Percentiles rank a stretch among this genome's conserved stretches.
phyloP scores from a whole-genome alignment of 2,113 vertebrate genomes.

The Notarius quadriscutis region DNA sequence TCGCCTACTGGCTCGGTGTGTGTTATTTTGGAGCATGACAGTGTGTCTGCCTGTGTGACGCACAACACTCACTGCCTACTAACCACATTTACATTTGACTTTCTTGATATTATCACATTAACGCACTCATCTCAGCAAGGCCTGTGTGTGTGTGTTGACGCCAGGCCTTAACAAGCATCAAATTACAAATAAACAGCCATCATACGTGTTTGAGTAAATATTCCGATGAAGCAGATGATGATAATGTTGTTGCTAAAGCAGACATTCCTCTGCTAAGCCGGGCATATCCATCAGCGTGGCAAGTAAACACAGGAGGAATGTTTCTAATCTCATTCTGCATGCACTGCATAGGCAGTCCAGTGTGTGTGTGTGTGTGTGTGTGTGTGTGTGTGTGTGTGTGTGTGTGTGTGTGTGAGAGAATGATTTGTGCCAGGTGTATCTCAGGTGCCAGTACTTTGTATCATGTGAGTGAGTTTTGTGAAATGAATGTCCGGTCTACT shows the following conservation, averaged over 20 bases:
- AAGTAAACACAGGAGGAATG: conserved; percentile 20
- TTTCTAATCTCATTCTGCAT: not conserved
- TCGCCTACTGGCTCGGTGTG: not conserved
- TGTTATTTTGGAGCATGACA: conserved; percentile 41
- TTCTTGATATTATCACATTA: not conserved
- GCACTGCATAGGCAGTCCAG: not conserved
- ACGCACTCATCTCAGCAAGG: not conserved
- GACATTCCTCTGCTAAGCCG: conserved; percentile 6
- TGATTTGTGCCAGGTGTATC: not conserved
- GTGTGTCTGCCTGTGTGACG: conserved; percentile 41
- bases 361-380: not conserved
- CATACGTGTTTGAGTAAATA: conserved; percentile 5
- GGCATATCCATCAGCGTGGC: not conserved
- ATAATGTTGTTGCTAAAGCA: not conserved
- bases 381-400: not conserved
- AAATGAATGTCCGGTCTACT: not conserved
- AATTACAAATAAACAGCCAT: conserved; percentile 4
- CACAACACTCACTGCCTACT: conserved; percentile 35
- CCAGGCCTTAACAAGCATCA: not conserved
- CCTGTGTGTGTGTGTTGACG: not conserved
- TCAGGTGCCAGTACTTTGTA: not conserved
- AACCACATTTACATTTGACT: conserved; percentile 21
- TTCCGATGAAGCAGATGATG: not conserved
- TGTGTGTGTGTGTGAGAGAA: not conserved
- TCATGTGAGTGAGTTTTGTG: not conserved